Evolutionary conservation across 2,797 vertebrate genomes (phyloP).

Genomic region (Sciurus vulgaris): DNA sequence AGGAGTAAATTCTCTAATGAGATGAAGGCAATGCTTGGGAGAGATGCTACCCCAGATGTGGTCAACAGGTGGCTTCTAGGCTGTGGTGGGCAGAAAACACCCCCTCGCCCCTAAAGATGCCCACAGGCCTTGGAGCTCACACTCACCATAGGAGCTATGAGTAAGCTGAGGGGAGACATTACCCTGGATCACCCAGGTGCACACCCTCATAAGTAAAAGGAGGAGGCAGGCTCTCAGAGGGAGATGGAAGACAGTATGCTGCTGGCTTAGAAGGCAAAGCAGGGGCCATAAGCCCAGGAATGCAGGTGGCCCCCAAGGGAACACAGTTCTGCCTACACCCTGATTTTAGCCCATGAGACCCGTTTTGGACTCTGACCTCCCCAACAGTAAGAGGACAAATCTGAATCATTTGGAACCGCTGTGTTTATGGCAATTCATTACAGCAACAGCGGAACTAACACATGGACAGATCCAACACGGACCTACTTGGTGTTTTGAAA

Average conservation of each 20-base stretch:
- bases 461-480: background rate
- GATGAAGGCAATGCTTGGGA: background rate
- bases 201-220: background rate
- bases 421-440: background rate
- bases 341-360: background rate
- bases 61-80: background rate
- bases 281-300: background rate
- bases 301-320: background rate
- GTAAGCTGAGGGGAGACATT: background rate
- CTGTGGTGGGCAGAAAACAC: background rate
- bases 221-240: background rate
- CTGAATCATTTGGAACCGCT: background rate
- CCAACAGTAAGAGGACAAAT: background rate
- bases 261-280: background rate
- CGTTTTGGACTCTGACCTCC: background rate
- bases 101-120: too few species aligned
- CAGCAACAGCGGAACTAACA: background rate
- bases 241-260: rapidly evolving
- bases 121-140: background rate
- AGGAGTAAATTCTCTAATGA: background rate
- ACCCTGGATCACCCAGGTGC: background rate
- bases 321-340: background rate
- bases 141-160: background rate
- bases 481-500: background rate
- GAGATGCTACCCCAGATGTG: background rate